Evolutionary conservation across 2,888 invertebrate species (phyloP).

Genomic region (Lycia hirtaria): DNA sequence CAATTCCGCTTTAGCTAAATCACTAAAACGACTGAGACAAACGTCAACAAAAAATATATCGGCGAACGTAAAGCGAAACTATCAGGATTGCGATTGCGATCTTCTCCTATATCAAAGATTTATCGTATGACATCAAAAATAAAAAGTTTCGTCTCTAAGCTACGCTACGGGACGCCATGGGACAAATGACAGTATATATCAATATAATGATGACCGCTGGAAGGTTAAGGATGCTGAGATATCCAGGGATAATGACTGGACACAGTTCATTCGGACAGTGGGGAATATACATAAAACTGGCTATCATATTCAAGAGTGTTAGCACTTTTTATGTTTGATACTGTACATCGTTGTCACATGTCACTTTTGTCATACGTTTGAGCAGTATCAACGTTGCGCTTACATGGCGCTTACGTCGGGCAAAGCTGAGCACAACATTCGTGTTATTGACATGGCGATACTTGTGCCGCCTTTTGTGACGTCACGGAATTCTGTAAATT

Average conservation of each 20-base stretch:
- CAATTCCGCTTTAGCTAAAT: conserved; percentile 22
- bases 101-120: conserved; percentile 55
- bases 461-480: too few relatives aligned
- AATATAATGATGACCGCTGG: conserved; percentile 58
- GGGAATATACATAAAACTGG: neutral
- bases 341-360: too few relatives aligned
- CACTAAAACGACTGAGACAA: conserved; percentile 24
- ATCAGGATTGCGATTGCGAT: conserved; percentile 39
- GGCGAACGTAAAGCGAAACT: conserved; percentile 34
- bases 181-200: conserved; percentile 59
- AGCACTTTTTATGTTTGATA: too few relatives aligned
- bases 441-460: too few relatives aligned
- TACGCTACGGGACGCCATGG: conserved; percentile 45
- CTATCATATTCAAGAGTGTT: too few relatives aligned
- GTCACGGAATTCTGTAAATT: too few relatives aligned
- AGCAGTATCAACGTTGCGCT: too few relatives aligned
- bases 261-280: conserved; percentile 10
- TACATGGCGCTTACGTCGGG: too few relatives aligned
- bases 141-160: conserved; percentile 55
- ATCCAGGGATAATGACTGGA: conserved; percentile 36
- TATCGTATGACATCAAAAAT: conserved; percentile 59
- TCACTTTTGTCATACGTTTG: too few relatives aligned
- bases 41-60: conserved; percentile 32
- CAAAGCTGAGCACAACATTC: too few relatives aligned
- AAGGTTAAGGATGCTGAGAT: conserved; percentile 60